Percentiles rank a stretch among this genome's conserved stretches.
These are phyloP conservation scores for Glaucopsyche alexis DNA, from an alignment of 2,888 invertebrate species.

Conservation along the genomic window DNA sequence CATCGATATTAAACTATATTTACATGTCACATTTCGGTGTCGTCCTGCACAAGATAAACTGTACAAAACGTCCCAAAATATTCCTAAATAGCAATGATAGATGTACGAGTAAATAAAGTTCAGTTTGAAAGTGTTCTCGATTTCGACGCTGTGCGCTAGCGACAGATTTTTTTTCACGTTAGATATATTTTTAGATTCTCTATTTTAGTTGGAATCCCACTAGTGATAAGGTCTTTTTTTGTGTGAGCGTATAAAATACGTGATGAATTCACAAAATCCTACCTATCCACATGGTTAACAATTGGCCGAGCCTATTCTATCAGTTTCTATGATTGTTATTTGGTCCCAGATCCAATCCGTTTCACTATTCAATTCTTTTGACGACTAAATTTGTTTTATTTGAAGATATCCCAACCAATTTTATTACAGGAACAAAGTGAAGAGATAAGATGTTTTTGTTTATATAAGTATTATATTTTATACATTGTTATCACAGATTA, in stretches of 20 bases:
- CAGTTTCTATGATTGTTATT: constrained; percentile 59
- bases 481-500: not conserved
- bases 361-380: constrained; percentile 41
- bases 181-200: not conserved
- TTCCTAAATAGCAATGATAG: not conserved
- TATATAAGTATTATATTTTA: not conserved
- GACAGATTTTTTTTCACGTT: not conserved
- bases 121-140: not conserved
- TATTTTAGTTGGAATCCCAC: not conserved
- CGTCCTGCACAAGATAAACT: no score
- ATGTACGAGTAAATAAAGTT: not conserved
- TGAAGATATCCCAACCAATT: not conserved
- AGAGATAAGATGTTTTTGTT: not conserved
- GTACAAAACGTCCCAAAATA: no score
- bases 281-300: constrained; percentile 35
- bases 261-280: constrained; percentile 28
- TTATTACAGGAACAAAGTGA: not conserved
- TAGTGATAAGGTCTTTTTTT: not conserved
- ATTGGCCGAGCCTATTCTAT: constrained; percentile 45
- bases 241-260: not conserved
- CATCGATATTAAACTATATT: no score
- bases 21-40: no score
- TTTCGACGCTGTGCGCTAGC: not conserved
- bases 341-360: constrained; percentile 47
- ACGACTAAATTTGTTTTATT: constrained; percentile 26